Conservation (phyloP, 2,888 invertebrate species). For the Oscheius sp. region DNA sequence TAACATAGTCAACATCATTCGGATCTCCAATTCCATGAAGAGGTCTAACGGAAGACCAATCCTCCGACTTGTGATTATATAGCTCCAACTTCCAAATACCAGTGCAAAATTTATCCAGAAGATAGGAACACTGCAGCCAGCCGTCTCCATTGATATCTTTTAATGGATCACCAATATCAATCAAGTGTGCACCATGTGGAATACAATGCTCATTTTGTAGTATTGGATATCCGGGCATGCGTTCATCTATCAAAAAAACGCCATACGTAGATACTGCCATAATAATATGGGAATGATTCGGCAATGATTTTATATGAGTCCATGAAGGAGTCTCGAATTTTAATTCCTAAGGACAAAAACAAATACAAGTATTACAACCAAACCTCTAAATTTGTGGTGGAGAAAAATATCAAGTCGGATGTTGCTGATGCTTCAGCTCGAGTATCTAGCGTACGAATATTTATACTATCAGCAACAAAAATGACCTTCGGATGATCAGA, state of each 20-base stretch:
- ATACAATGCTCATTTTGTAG: conserved; percentile 37
- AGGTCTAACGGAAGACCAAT: conserved; percentile 13
- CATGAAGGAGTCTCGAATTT: conserved; percentile 12
- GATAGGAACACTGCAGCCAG: neutral
- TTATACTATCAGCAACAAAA: conserved; percentile 6
- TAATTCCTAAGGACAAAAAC: neutral
- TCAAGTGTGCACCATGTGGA: conserved; percentile 30
- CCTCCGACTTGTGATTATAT: conserved; percentile 4
- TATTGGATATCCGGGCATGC: conserved; percentile 35
- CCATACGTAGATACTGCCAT: conserved; percentile 36
- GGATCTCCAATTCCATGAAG: conserved; percentile 17
- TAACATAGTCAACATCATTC: neutral
- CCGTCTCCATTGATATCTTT: neutral
- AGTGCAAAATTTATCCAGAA: conserved; percentile 20
- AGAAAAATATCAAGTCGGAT: neutral
- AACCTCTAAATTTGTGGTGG: neutral
- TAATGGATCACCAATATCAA: conserved; percentile 18
- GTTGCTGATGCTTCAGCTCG: conserved; percentile 13
- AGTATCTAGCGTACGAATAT: conserved; percentile 22
- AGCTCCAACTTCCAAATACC: conserved; percentile 20
- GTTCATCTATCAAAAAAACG: conserved; percentile 49
- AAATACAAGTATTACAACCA: neutral
- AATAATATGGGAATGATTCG: conserved; percentile 29
- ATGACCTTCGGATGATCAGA: conserved; percentile 39
- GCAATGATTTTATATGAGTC: conserved; percentile 31